Evolutionary conservation across 2,113 vertebrate species (phyloP).

Genomic region (Mesitornis unicolor): DNA sequence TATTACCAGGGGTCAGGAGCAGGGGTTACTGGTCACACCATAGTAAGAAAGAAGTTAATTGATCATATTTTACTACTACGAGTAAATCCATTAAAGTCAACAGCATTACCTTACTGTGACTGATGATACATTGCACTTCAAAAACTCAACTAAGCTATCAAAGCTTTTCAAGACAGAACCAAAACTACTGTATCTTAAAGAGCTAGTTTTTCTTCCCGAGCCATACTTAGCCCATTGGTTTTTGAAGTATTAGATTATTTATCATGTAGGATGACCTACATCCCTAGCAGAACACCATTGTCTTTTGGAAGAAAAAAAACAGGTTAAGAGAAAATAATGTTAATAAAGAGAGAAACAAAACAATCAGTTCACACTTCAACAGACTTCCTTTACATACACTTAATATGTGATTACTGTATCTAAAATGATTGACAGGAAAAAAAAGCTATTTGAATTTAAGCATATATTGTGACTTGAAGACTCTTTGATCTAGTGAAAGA

Average conservation of each 20-base stretch:
- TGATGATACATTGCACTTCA: neutral
- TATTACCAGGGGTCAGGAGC: neutral
- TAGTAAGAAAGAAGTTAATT: neutral
- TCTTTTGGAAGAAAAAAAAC: neutral
- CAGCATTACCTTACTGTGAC: neutral
- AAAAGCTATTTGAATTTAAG: neutral
- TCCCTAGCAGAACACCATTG: constrained; percentile 2
- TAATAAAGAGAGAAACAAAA: constrained; percentile 49
- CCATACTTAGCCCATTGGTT: neutral
- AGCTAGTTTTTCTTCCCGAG: constrained; percentile 22
- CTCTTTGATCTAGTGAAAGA: constrained; percentile 41
- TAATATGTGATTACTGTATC: constrained; percentile 36
- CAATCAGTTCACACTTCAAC: constrained; percentile 44
- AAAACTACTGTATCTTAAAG: constrained; percentile 41
- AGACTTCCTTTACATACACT: constrained; percentile 47
- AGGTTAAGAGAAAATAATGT: neutral
- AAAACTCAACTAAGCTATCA: neutral
- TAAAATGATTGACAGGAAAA: neutral
- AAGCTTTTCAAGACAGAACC: constrained; percentile 2
- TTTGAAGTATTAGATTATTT: constrained; percentile 37
- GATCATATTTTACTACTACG: neutral
- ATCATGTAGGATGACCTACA: constrained; percentile 27
- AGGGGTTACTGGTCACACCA: neutral
- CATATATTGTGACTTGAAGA: constrained; percentile 4
- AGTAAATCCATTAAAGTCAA: neutral